phyloP scores from a whole-genome alignment of 2,113 vertebrate species.

The Copsychus sechellarum region DNA sequence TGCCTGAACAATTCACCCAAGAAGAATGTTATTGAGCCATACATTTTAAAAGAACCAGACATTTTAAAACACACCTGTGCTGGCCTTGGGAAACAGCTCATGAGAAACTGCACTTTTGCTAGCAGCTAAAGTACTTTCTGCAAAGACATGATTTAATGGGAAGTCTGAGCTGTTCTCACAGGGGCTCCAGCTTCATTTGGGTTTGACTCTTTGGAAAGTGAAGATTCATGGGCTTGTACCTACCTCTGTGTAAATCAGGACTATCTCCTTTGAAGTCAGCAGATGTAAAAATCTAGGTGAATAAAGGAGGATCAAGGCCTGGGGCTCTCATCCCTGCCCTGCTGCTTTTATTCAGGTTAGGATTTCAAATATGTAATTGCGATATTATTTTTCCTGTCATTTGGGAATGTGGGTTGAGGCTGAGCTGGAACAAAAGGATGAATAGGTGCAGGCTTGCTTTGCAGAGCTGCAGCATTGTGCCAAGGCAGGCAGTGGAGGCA shows the following conservation, averaged over 20 bases:
- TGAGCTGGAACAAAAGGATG: conserved; percentile 30
- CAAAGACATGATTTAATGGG: conserved; percentile 35
- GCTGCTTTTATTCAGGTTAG: conserved; percentile 50
- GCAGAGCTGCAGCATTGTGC: not conserved
- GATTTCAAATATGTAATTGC: conserved; percentile 40
- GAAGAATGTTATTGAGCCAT: conserved; percentile 14
- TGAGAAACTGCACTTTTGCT: not conserved
- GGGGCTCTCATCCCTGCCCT: not conserved
- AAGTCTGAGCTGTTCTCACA: not conserved
- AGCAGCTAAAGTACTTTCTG: not conserved
- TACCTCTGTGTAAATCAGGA: conserved; percentile 34
- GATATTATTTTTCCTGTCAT: conserved; percentile 31
- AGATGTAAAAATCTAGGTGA: not conserved
- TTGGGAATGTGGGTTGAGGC: conserved; percentile 40
- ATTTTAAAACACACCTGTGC: conserved; percentile 28
- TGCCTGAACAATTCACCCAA: not conserved
- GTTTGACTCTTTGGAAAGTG: conserved; percentile 20
- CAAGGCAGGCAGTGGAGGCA: not conserved
- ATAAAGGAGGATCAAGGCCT: not conserved
- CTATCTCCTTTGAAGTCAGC: conserved; percentile 43
- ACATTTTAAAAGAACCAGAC: conserved; percentile 15
- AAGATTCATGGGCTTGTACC: conserved; percentile 28
- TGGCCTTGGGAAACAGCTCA: conserved; percentile 17
- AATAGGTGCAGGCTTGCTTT: not conserved
- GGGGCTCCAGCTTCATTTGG: not conserved